phyloP scores from a whole-genome alignment of 2,113 vertebrate genomes.

The Tachysurus vachellii region DNA sequence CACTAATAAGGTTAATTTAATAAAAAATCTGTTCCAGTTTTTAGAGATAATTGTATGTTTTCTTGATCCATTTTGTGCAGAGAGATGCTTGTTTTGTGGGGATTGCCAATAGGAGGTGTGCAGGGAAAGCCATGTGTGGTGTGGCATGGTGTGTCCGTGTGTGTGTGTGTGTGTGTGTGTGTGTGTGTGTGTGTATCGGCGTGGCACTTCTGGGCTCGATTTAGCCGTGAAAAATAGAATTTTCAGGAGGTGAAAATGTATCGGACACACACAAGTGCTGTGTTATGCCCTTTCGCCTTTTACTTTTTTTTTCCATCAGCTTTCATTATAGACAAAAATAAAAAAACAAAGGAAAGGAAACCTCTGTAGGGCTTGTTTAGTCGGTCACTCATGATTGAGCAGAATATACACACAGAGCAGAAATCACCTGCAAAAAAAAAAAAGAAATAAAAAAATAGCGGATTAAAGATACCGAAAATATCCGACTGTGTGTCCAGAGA shows the following conservation, averaged over 20 bases:
- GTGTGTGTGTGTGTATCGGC: neutral
- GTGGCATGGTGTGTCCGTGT: neutral
- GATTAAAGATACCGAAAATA: neutral
- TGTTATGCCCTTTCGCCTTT: slow-evolving; percentile 50
- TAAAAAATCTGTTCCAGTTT: slow-evolving; percentile 99
- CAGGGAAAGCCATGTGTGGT: slow-evolving; percentile 40
- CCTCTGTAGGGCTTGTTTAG: slow-evolving; percentile 54
- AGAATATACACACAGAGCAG: slow-evolving; percentile 17
- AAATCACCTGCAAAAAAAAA: slow-evolving; percentile 31
- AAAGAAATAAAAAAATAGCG: neutral
- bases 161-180: slow-evolving; percentile 11
- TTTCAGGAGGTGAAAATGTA: slow-evolving; percentile 67
- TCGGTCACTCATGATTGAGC: slow-evolving; percentile 40
- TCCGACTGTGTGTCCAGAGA: neutral
- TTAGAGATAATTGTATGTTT: slow-evolving; percentile 99
- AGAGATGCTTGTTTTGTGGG: slow-evolving; percentile 67
- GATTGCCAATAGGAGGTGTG: slow-evolving; percentile 53
- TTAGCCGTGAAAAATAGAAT: slow-evolving; percentile 70
- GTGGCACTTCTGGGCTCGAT: slow-evolving; percentile 42
- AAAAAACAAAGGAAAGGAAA: neutral
- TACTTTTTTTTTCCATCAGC: slow-evolving; percentile 46
- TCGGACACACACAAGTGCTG: slow-evolving; percentile 64
- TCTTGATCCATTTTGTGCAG: slow-evolving; percentile 84
- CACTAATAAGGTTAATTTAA: slow-evolving; percentile 99
- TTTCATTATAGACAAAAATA: slow-evolving; percentile 52